Base-by-base conservation (phyloP, 2,113 vertebrate species). In the Sarotherodon lohbergeri region DNA sequence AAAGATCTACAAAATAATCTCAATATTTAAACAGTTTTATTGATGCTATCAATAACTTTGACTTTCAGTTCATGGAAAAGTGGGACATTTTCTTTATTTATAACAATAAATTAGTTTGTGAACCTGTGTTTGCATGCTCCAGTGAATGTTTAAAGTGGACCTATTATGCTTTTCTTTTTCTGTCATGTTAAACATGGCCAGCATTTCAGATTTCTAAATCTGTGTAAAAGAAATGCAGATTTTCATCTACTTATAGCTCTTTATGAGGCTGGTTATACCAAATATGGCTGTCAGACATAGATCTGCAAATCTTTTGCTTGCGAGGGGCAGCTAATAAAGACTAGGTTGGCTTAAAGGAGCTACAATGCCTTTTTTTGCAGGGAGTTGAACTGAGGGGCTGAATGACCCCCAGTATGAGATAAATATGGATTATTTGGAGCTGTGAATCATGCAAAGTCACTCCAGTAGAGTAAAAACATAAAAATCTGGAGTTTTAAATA, bases 1-100 rank as follows among this genome's bases (percentile, higher is more conserved):
- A 7, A 46, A 73, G 5, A 78, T 13, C 10, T 52, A 52, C 73
- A n/a, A 78, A 52, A 78, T 34, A 19, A 32, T 52, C 6, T 78
- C 10, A 52, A 9, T 32, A n/a, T 52, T 78, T 13, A 76, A 76
- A 50, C 43, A 12, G 3, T 16, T 76, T 76, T 50, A 11, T 76
- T 29, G 66, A 17, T 46, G 2, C 13, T 73, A 17, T 73, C 14
- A 46, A 17, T 48, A 46, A 73, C 41, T 0, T 22, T 46, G 22
- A 76, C 14, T 32, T 80, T 27, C 24, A 34, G 81, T 84, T 89
- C 54, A 39, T 88, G 27, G 14, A 91, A 87, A 91, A 86, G 4
- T 52, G 41, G 14, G 22, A 11, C 41, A 29, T 84, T 34, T 89
- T 83, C 41, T 90, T 90, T 79, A 89, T 84, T 87, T 85, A 16